A percentile compares a stretch with the other conserved stretches of the same genome.
phyloP scores from a whole-genome alignment of 2,797 vertebrate species.

The Schizopygopsis pylzovi region DNA sequence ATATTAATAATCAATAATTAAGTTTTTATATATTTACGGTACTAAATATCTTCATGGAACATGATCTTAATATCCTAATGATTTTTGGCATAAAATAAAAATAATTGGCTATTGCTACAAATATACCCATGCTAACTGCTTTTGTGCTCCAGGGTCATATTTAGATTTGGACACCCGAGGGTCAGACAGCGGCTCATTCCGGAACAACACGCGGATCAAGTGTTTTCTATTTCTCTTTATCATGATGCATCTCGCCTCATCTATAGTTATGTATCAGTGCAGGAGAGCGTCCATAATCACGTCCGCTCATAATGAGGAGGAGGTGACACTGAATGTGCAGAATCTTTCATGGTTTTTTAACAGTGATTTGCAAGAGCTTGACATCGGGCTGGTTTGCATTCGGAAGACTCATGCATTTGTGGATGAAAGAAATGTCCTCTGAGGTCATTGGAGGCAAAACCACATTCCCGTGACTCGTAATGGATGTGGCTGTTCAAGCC shows the following conservation, averaged over 20 bases:
- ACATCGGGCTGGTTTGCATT: background rate
- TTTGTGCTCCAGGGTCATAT: too few species aligned
- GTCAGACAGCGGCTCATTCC: background rate
- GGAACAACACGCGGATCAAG: background rate
- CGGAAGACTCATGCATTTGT: background rate
- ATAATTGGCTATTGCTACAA: too few species aligned
- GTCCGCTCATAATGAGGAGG: background rate
- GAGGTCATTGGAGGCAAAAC: background rate
- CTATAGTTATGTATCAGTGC: background rate
- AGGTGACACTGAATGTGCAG: constrained; percentile 13
- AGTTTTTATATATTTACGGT: too few species aligned
- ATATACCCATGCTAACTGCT: too few species aligned
- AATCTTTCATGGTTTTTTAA: background rate
- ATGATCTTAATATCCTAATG: too few species aligned
- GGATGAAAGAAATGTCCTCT: background rate
- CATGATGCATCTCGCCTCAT: background rate
- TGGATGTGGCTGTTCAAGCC: constrained; percentile 7
- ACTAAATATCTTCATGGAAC: too few species aligned
- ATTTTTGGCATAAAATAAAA: too few species aligned
- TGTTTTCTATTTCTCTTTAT: background rate
- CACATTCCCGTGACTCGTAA: background rate
- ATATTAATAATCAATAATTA: too few species aligned
- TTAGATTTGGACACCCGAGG: background rate
- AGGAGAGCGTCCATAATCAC: background rate
- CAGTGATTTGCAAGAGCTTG: constrained; percentile 9